Conservation (phyloP, 1,140 invertebrate species). For the Zaprionus camerounensis region DNA sequence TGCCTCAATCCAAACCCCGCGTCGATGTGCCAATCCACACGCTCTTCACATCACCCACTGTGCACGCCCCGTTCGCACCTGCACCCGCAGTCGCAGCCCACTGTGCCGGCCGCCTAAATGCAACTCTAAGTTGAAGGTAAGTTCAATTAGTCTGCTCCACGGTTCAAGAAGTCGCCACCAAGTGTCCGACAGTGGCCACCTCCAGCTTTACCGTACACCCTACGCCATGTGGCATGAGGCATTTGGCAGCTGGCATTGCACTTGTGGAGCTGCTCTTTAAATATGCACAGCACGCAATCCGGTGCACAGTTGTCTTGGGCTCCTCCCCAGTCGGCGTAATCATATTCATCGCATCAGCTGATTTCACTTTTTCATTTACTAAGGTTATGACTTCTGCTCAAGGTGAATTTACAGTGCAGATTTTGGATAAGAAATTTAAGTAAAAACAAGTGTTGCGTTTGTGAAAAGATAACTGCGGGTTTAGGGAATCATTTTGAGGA, state of each 20-base stretch:
- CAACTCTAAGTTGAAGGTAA: slow-evolving; percentile 66
- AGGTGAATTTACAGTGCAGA: slow-evolving; percentile 4
- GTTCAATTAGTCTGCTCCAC: slow-evolving; percentile 53
- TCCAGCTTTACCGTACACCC: not conserved
- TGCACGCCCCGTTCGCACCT: slow-evolving; percentile 11
- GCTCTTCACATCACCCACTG: slow-evolving; percentile 19
- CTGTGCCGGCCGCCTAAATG: slow-evolving; percentile 19
- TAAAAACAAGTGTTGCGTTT: too few species aligned
- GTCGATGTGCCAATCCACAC: slow-evolving; percentile 47
- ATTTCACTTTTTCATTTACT: slow-evolving; percentile 53
- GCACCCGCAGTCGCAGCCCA: slow-evolving; percentile 7
- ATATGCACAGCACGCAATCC: slow-evolving; percentile 72
- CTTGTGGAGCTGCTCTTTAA: slow-evolving; percentile 38
- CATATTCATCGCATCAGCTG: slow-evolving; percentile 21
- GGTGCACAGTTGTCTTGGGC: slow-evolving; percentile 30
- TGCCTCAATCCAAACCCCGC: slow-evolving; percentile 38
- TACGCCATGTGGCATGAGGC: slow-evolving; percentile 5
- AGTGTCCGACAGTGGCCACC: slow-evolving; percentile 20
- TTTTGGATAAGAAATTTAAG: not conserved
- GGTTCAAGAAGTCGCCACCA: slow-evolving; percentile 40
- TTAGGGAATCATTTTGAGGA: too few species aligned
- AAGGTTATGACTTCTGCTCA: slow-evolving; percentile 19
- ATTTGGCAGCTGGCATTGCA: slow-evolving; percentile 41
- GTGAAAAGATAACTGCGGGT: too few species aligned
- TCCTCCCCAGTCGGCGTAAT: slow-evolving; percentile 1